Conservation (phyloP, 2,888 invertebrate species). For the Parthenolecanium corni region DNA sequence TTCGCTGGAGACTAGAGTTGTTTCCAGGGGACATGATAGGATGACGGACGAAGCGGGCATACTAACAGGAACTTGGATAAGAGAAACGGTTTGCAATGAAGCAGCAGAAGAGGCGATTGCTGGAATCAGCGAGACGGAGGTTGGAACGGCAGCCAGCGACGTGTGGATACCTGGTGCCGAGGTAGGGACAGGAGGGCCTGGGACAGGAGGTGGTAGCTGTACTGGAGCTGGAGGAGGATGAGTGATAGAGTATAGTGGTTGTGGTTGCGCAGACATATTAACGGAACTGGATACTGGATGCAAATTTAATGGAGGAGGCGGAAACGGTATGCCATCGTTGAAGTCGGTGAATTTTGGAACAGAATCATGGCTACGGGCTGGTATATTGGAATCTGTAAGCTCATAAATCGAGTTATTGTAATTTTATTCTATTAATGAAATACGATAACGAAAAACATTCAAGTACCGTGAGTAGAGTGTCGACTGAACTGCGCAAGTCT, state of each 20-base stretch:
- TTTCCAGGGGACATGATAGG: constrained; percentile 17
- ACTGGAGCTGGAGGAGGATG: no score
- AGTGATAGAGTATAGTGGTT: constrained; percentile 4
- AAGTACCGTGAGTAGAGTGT: no score
- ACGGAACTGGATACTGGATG: not conserved
- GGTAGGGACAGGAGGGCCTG: not conserved
- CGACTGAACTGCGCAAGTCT: no score
- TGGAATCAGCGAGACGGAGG: constrained; percentile 8
- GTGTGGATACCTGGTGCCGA: constrained; percentile 2
- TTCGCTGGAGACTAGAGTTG: constrained; percentile 22
- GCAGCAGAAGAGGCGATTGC: not conserved
- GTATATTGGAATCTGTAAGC: constrained; percentile 7
- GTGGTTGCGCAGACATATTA: not conserved
- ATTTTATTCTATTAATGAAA: no score
- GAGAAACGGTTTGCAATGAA: constrained; percentile 13
- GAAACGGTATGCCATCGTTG: constrained; percentile 19
- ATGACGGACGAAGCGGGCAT: constrained; percentile 23
- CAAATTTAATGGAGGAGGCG: constrained; percentile 2
- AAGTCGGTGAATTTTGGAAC: not conserved
- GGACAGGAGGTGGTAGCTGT: no score
- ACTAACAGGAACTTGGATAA: constrained; percentile 22
- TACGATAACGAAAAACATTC: no score
- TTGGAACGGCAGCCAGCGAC: constrained; percentile 11
- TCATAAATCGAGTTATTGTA: no score
- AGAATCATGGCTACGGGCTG: not conserved